These are phyloP conservation scores for Noctua comes DNA, from an alignment of 2,888 invertebrate species.

Conservation along the genomic window DNA sequence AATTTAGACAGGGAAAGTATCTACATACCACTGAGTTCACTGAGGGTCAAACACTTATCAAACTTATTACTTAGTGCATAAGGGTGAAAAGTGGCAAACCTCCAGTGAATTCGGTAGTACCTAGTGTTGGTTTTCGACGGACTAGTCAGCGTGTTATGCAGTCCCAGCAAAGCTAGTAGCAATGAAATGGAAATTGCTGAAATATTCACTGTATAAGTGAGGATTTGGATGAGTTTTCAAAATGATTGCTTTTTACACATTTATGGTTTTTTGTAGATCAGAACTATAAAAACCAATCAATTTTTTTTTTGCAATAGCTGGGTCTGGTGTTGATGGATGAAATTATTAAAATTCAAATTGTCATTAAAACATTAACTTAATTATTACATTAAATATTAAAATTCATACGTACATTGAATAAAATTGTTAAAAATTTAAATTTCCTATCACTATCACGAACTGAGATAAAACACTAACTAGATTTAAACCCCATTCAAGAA, in stretches of 20 bases:
- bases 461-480: neutral
- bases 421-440: too few species aligned
- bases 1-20: neutral
- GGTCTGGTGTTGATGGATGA: too few species aligned
- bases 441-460: neutral
- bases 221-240: neutral
- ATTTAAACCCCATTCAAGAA: conserved; percentile 13
- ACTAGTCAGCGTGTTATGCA: neutral
- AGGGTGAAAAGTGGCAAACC: neutral
- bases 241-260: neutral
- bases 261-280: too few species aligned
- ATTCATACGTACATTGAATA: too few species aligned
- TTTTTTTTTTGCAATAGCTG: too few species aligned
- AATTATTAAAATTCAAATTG: too few species aligned
- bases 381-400: too few species aligned
- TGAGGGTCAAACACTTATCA: neutral
- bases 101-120: neutral
- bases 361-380: too few species aligned
- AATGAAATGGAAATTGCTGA: neutral
- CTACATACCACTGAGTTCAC: neutral
- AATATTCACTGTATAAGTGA: neutral
- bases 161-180: neutral
- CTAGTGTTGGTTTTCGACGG: neutral
- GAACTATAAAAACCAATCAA: too few species aligned
- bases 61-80: neutral